Percentiles rank a stretch among this genome's conserved stretches.
Evolutionary conservation across 2,888 invertebrate genomes (phyloP).

Genomic region (Ecdyonurus torrentis): DNA sequence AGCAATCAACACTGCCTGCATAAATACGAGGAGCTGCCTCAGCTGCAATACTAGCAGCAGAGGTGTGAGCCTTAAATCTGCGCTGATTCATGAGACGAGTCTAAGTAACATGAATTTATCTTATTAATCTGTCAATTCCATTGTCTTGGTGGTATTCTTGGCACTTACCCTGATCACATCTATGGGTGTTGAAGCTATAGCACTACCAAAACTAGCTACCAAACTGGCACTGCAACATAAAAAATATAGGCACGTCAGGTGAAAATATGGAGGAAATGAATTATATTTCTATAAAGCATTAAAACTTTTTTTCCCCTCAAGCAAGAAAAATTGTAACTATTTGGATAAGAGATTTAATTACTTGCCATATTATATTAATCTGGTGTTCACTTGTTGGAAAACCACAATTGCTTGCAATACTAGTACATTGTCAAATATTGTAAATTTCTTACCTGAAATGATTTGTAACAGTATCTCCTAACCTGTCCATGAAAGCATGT

Average conservation of each 20-base stretch:
- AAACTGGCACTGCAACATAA: conserved; percentile 58
- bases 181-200: conserved; percentile 84
- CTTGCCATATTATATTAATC: too few species aligned
- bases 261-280: not conserved
- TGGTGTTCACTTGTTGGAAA: too few species aligned
- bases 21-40: conserved; percentile 39
- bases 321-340: too few species aligned
- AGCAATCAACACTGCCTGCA: conserved; percentile 66
- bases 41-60: conserved; percentile 11
- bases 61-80: conserved; percentile 31
- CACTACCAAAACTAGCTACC: conserved; percentile 81
- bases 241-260: conserved; percentile 2
- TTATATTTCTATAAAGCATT: not conserved
- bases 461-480: conserved; percentile 68
- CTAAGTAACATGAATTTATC: conserved; percentile 30
- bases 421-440: not conserved
- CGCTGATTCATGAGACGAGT: conserved; percentile 91
- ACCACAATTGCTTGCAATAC: not conserved
- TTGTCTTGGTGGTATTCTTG: not conserved
- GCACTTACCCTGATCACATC: conserved; percentile 77
- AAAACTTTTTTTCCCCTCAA: too few species aligned
- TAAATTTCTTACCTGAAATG: conserved; percentile 54
- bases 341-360: too few species aligned
- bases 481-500: conserved; percentile 43
- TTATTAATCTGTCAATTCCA: not conserved